These are phyloP conservation scores for Heliothis peltigera DNA, from an alignment of 2,888 invertebrate species.

Conservation along the genomic window DNA sequence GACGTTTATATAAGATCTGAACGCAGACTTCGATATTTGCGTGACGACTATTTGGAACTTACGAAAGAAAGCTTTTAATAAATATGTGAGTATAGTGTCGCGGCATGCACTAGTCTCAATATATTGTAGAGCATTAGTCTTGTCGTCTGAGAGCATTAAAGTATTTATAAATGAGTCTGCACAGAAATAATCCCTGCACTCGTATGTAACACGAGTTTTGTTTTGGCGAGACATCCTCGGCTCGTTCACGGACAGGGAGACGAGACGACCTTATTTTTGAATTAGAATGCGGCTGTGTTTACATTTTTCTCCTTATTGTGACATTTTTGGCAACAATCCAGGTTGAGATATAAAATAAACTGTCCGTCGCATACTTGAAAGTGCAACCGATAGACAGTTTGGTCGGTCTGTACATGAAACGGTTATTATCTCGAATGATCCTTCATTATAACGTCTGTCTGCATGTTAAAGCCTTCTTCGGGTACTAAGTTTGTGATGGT, in stretches of 20 bases:
- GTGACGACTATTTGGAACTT: conserved; percentile 40
- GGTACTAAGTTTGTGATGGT: no score
- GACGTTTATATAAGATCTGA: conserved; percentile 31
- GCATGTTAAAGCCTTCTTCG: conserved; percentile 21
- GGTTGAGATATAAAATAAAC: conserved; percentile 80
- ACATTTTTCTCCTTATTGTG: conserved; percentile 87
- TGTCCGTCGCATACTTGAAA: conserved; percentile 70
- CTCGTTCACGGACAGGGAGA: conserved; percentile 75
- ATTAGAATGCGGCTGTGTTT: conserved; percentile 87
- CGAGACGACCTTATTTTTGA: conserved; percentile 86
- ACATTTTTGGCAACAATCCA: conserved; percentile 85
- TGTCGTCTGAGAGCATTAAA: conserved; percentile 64
- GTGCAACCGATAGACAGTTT: conserved; percentile 56
- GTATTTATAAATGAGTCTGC: conserved; percentile 66
- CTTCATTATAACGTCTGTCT: conserved; percentile 26
- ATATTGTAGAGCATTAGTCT: conserved; percentile 65
- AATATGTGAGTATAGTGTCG: conserved; percentile 61
- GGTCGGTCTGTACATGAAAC: conserved; percentile 47
- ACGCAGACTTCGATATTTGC: conserved; percentile 41
- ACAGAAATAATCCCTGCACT: conserved; percentile 67
- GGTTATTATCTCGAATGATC: conserved; percentile 36
- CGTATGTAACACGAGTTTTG: conserved; percentile 74
- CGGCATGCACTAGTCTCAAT: conserved; percentile 62
- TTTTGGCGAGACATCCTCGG: conserved; percentile 79
- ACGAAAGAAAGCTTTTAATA: conserved; percentile 64